Evolutionary conservation across 2,113 vertebrate species (phyloP), one percentile per base, ranked within the genome.

Genomic region (Halichoeres trimaculatus): DNA sequence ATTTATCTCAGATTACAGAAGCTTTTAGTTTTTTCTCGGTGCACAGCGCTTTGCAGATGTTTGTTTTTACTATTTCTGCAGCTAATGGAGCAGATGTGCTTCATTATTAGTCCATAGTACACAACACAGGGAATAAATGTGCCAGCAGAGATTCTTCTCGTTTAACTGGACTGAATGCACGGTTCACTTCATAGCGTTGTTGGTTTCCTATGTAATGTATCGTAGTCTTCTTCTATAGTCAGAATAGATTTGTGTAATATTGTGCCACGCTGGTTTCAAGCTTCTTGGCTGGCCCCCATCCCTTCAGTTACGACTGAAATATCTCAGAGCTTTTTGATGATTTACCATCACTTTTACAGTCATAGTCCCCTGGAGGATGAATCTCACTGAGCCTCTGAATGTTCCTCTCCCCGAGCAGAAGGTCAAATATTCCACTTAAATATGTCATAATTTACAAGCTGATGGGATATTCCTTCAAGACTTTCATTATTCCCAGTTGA

Each of bases 11-110:
- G 64, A 85, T 83, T 59, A 56, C 85, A 77, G 65, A 87, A 64
- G 83, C 69, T 89, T 89, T 85, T 86, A 84, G 74, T 85, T 88
- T 83, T n/a, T 17, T 76, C 19, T 81, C 47, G 88, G 74, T 72
- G 85, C 65, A 26, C 40, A 24, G 16, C 60, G 5, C 2, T 41
- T 8, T 8, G 1, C 55, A 62, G 45, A 75, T 5, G 0, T 8
- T 74, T 47, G n/a, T 20, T 73, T 75, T 50, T 38, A 62, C 66
- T 45, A 14, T 36, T 74, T 69, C 62, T 47, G 45, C 19, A 19
- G 51, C 60, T 68, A 74, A 64, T 50, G 64, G 34, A 56, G 26
- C 84, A 81, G 72, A 83, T 88, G 80, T 69, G 4, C 78, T 75
- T 20, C 20, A 51, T 84, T 72, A 65, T 74, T 47, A 59, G 63